Conservation (phyloP, 2,888 invertebrate species). For the Cosmia pyralina region DNA sequence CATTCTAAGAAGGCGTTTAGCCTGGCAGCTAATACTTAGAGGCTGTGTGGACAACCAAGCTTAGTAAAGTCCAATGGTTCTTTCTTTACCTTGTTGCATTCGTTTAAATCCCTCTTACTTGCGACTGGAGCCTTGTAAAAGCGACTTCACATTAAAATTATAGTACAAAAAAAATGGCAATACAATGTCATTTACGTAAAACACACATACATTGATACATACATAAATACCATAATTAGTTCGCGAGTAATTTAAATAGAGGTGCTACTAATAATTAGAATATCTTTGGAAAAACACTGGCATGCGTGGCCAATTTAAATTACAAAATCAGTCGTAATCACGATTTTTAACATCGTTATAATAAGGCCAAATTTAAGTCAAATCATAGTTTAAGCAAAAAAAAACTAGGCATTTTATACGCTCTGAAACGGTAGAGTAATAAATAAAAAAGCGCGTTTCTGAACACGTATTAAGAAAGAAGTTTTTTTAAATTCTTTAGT, state of each 20-base stretch:
- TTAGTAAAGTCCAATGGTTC: not conserved
- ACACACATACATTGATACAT: not conserved
- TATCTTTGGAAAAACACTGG: slow-evolving; percentile 8
- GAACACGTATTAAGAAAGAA: not conserved
- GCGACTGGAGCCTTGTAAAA: slow-evolving; percentile 5
- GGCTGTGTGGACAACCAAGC: not conserved
- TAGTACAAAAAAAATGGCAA: not conserved
- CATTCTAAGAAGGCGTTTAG: not conserved
- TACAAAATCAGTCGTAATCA: not conserved
- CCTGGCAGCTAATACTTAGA: not conserved
- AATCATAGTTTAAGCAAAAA: too few relatives aligned
- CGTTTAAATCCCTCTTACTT: not conserved
- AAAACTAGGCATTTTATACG: not conserved
- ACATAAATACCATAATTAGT: not conserved
- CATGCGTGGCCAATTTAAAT: not conserved
- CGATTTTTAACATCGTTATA: not conserved
- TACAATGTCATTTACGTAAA: not conserved
- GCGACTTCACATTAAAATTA: not conserved
- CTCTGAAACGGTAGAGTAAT: not conserved
- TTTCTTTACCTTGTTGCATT: not conserved
- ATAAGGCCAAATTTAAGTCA: not conserved
- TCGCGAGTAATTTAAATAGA: not conserved
- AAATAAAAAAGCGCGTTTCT: not conserved
- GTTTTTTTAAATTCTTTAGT: not conserved
- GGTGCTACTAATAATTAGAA: not conserved